Evolutionary conservation across 1,140 invertebrate genomes (phyloP), one percentile per base, ranked within the genome.

Genomic region (Musca vetustissima): DNA sequence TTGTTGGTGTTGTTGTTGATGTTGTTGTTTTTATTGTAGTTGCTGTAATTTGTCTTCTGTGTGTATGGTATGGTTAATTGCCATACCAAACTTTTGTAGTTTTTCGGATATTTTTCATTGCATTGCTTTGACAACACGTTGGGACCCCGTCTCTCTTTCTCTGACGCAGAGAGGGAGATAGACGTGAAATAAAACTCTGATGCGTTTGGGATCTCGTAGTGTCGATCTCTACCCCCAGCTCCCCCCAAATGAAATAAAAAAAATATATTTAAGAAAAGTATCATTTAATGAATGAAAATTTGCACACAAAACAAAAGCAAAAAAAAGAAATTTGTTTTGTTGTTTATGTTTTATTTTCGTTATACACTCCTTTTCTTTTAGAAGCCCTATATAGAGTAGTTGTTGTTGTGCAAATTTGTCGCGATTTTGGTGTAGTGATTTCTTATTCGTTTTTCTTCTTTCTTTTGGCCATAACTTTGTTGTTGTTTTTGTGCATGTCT

Each of bases 261-360:
- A 43, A 43, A 43, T 9, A 43, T 9, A 28, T 4, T 28, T 8
- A 28, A 28, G 8, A 28, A 43, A 43, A 43, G 36, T 8, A 43
- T 11, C 19, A n/a, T 61, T 61, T 61, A 61, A 61, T 61, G 57
- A 61, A 61, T 61, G 57, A 61, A 61, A 43, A 43, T 19, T 61
- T 61, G 36, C 32, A 15, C 25, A 61, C 55, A 59, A 32, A 59
- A 32, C 15, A 32, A n/a, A n/a, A n/a, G n/a, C n/a, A 28, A 4
- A 28, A 28, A n/a, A 28, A 28, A 28, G 8, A 3, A 28, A 4
- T 28, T 28, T 28, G 8, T 28, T 28, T 28, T 61, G n/a, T n/a
- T n/a, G n/a, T n/a, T n/a, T n/a, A n/a, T n/a, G n/a, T 59, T 25
- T 21, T 59, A 32, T 52, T 7, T 59, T 43, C 13, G 36, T 32